Evolutionary conservation across 1,140 invertebrate genomes (phyloP).

Genomic region (Triops longicaudatus): DNA sequence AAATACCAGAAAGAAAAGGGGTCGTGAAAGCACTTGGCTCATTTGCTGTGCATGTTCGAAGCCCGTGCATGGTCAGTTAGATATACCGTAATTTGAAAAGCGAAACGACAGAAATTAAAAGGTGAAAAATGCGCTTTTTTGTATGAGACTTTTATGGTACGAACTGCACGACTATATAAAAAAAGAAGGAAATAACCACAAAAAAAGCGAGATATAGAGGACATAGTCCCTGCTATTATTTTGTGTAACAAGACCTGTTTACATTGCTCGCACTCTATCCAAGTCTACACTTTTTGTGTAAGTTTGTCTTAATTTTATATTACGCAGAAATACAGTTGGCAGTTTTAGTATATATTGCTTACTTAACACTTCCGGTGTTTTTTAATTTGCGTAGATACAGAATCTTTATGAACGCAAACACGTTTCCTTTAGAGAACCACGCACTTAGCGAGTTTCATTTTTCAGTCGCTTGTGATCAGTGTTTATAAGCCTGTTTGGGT

Average conservation of each 20-base stretch:
- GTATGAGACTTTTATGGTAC: not conserved
- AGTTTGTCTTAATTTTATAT: too few relatives aligned
- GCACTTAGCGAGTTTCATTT: not conserved
- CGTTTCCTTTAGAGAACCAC: not conserved
- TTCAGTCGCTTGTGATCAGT: not conserved
- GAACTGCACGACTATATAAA: not conserved
- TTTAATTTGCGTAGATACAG: too few relatives aligned
- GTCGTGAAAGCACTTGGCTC: not conserved
- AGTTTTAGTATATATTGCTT: too few relatives aligned
- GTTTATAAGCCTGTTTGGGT: not conserved
- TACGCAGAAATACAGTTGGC: too few relatives aligned
- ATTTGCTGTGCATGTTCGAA: constrained; percentile 1
- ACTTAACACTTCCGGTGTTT: too few relatives aligned
- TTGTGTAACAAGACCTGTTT: too few relatives aligned
- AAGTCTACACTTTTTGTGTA: too few relatives aligned
- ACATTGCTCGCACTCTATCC: too few relatives aligned
- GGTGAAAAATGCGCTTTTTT: not conserved
- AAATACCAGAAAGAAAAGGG: not conserved
- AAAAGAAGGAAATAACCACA: too few relatives aligned
- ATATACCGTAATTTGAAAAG: not conserved
- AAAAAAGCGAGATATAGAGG: too few relatives aligned
- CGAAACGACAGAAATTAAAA: not conserved
- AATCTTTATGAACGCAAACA: too few relatives aligned
- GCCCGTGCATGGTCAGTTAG: not conserved
- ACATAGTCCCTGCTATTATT: too few relatives aligned